Base-by-base conservation (phyloP, 2,113 vertebrate genomes). In the Anhinga rufa region DNA sequence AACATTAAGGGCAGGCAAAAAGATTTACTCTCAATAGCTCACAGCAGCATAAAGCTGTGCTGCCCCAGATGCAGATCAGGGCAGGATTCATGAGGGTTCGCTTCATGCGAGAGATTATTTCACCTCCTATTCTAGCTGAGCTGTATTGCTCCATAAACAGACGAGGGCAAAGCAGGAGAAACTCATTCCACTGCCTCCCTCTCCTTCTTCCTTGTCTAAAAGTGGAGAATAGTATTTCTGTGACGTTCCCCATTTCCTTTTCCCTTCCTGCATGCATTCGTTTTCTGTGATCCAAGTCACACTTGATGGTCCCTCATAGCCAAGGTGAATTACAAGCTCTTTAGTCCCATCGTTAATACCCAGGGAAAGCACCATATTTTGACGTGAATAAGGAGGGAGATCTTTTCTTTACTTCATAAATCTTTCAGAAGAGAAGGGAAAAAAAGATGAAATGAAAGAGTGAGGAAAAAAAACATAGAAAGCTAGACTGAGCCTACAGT, bases 221-320 rank as follows among this genome's bases (percentile, higher is more conserved):
- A 82, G 54, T 26, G 17, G 9, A 6, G 61, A 49, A 52, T 21
- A 26, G 79, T 51, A 34, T 61, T 76, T 42, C 44, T 34, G n/a
- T 76, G 54, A 48, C 55, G 7, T 68, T 82, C 55, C 66, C 38
- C 8, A 19, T 72, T 52, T 48, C 14, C 71, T 31, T 11, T 14
- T 55, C 28, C 31, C 36, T 75, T 38, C 20, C 42, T 0, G 0
- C 9, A 4, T 11, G 12, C 38, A 9, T 26, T 15, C 10, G 5
- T 25, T 57, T 44, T n/a, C 77, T 51, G 34, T 11, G 60, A n/a
- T 17, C 46, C 34, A 18, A 26, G 19, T 6, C 82, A 6, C 72
- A 28, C 0, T 0, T 5, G 32, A 22, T 9, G 60, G 20, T 40
- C 25, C 54, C 69, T 82, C 10, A 2, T 0, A 68, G 55, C 69